phyloP scores from a whole-genome alignment of 2,113 vertebrate species.

The Leiothrix lutea region DNA sequence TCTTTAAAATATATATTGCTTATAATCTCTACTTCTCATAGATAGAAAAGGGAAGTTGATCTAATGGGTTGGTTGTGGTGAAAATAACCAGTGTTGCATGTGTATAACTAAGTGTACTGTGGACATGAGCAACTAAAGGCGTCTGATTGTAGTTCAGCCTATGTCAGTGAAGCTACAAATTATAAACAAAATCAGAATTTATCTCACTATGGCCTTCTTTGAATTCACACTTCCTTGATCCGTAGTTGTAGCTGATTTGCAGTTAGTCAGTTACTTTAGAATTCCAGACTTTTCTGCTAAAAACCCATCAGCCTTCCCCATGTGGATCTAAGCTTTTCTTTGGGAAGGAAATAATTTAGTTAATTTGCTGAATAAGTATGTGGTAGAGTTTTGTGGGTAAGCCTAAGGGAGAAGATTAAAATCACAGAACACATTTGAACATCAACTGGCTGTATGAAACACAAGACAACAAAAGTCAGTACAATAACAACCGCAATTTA shows the following conservation, averaged over 20 bases:
- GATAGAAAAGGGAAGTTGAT: background rate
- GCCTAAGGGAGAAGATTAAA: conserved; percentile 56
- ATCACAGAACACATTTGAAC: conserved; percentile 38
- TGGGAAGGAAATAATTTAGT: conserved; percentile 56
- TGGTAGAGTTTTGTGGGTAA: conserved; percentile 57
- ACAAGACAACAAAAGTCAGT: conserved; percentile 32
- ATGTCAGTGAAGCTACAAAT: background rate
- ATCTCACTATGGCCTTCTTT: background rate
- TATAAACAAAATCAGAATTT: background rate
- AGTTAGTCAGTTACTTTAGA: conserved; percentile 31
- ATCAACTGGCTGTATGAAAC: conserved; percentile 18
- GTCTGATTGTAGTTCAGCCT: background rate
- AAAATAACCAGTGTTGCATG: background rate
- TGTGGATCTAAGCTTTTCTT: conserved; percentile 55
- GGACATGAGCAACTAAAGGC: background rate
- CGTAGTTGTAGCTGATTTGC: conserved; percentile 1
- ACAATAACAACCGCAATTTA: conserved; percentile 6
- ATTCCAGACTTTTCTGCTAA: conserved; percentile 54
- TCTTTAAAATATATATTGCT: background rate
- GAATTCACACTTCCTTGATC: background rate
- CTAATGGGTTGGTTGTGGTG: background rate
- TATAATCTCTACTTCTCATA: background rate
- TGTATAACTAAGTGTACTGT: background rate
- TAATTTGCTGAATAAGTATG: conserved; percentile 63
- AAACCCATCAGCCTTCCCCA: conserved; percentile 18